phyloP scores from a whole-genome alignment of 2,888 invertebrate species.

The Drosophila incognita region DNA sequence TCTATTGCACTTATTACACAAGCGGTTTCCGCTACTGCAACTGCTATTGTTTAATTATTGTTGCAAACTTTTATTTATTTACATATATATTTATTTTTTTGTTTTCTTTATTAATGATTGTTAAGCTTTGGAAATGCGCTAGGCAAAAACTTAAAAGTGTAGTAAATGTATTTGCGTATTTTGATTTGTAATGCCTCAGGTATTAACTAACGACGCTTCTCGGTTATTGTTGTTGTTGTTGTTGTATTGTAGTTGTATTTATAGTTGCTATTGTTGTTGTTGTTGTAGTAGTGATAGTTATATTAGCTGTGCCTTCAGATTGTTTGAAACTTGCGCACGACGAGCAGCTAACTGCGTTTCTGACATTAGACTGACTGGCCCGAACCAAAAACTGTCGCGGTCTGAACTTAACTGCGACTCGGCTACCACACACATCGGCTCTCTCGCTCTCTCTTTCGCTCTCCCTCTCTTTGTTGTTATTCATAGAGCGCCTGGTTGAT shows the following conservation, averaged over 20 bases:
- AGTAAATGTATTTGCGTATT: conserved; percentile 28
- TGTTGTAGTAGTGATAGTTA: conserved; percentile 41
- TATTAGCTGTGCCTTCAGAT: conserved; percentile 58
- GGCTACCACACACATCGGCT: conserved; percentile 24
- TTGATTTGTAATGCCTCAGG: conserved; percentile 62
- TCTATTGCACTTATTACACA: conserved; percentile 53
- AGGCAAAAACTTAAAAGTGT: conserved; percentile 15
- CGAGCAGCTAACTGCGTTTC: conserved; percentile 84
- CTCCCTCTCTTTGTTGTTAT: conserved; percentile 6
- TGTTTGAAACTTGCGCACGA: conserved; percentile 81
- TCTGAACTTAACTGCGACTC: conserved; percentile 62
- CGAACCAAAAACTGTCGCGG: conserved; percentile 73
- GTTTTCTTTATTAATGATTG: conserved; percentile 36
- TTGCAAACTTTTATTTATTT: conserved; percentile 23
- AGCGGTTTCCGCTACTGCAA: conserved; percentile 51
- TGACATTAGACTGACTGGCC: conserved; percentile 83
- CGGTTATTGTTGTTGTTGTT: conserved; percentile 14
- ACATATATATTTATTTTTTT: conserved; percentile 10
- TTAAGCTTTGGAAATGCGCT: conserved; percentile 35
- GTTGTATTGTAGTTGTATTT: conserved; percentile 27
- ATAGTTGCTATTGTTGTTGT: conserved; percentile 33
- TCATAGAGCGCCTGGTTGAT: conserved; percentile 22
- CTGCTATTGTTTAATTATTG: conserved; percentile 30
- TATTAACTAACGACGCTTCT: conserved; percentile 53
- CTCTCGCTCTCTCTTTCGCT: conserved; percentile 8